Percentiles rank a stretch among this genome's conserved stretches.
These are phyloP conservation scores for Xanthia icteritia DNA, from an alignment of 2,888 invertebrate species.

Conservation along the genomic window DNA sequence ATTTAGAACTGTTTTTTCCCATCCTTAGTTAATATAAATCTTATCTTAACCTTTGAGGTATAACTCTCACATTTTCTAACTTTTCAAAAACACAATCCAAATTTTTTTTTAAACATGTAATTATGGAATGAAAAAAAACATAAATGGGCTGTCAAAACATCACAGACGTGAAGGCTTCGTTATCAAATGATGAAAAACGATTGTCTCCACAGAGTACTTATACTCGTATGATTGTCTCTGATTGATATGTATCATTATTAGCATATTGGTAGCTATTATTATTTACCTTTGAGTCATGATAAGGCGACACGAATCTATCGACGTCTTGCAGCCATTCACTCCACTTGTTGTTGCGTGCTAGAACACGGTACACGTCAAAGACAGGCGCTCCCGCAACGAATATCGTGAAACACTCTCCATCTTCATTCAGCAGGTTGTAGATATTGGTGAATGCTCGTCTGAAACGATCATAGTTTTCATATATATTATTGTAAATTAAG, in stretches of 20 bases:
- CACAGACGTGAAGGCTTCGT: neutral
- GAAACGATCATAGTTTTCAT: conserved; percentile 65
- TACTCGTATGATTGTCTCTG: too few species aligned
- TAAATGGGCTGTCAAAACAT: neutral
- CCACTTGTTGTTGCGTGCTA: conserved; percentile 90
- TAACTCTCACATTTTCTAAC: neutral
- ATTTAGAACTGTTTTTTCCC: neutral
- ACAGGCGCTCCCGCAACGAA: conserved; percentile 93
- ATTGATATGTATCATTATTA: neutral
- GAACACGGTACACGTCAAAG: conserved; percentile 92
- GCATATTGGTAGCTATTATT: neutral
- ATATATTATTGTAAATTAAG: neutral
- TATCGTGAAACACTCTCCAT: conserved; percentile 92
- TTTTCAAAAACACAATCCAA: neutral
- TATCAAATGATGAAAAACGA: neutral
- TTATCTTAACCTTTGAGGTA: neutral
- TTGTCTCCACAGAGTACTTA: too few species aligned
- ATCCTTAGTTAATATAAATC: neutral
- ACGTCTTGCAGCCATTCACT: conserved; percentile 92
- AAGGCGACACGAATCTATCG: conserved; percentile 92
- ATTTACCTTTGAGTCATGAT: conserved; percentile 85
- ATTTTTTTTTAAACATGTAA: too few species aligned
- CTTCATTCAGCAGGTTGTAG: conserved; percentile 91
- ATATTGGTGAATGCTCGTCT: conserved; percentile 91
- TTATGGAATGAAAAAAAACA: neutral